Percentiles rank a stretch among this genome's conserved stretches.
These are phyloP conservation scores for Australoheros scitulus DNA, from an alignment of 2,113 vertebrate genomes.

Conservation along the genomic window DNA sequence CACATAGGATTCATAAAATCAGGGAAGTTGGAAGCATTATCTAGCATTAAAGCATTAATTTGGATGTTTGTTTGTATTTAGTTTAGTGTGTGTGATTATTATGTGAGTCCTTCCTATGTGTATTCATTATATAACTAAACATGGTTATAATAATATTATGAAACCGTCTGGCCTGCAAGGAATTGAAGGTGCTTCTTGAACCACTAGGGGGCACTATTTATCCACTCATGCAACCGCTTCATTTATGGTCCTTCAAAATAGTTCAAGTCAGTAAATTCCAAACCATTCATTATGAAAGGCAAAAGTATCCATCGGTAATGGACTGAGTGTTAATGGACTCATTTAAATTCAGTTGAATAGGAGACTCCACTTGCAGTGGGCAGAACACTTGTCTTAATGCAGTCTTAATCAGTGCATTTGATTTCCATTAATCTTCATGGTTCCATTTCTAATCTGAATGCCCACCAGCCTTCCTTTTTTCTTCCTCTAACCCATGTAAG, in stretches of 20 bases:
- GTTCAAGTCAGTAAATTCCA: not conserved
- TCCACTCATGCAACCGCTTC: not conserved
- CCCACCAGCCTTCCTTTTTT: conserved; percentile 16
- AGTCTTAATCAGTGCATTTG: conserved; percentile 29
- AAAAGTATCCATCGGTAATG: conserved; percentile 18
- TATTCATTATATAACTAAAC: not conserved
- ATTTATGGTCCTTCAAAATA: not conserved
- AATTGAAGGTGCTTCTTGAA: not conserved
- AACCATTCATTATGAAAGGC: conserved; percentile 33
- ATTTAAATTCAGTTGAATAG: conserved; percentile 34
- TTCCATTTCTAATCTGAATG: conserved; percentile 4
- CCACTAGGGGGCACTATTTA: conserved; percentile 38
- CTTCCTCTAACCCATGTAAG: not conserved
- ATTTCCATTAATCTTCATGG: conserved; percentile 18
- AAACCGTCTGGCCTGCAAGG: not conserved
- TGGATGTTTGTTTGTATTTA: not conserved
- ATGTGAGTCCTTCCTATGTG: not conserved
- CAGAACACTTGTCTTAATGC: conserved; percentile 34
- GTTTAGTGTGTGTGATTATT: not conserved
- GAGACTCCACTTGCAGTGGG: not conserved
- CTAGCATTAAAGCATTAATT: not conserved
- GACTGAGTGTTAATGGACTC: conserved; percentile 22
- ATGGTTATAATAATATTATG: not conserved
- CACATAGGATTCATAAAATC: too few relatives aligned
- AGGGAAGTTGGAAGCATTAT: not conserved